Conservation (phyloP, 2,888 invertebrate genomes). For the Rhorus exstirpatorius region DNA sequence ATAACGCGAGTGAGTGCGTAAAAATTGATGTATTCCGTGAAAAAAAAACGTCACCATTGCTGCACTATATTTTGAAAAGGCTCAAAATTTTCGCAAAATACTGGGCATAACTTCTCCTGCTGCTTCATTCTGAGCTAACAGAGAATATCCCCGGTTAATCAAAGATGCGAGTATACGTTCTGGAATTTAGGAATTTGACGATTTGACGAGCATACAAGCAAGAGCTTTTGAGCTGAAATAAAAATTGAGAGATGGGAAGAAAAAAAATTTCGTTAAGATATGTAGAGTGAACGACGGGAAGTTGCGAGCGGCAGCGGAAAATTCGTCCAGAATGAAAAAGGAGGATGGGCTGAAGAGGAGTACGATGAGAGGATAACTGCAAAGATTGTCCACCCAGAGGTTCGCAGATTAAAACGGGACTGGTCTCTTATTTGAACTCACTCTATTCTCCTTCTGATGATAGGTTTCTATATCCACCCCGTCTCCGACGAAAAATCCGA, state of each 20-base stretch:
- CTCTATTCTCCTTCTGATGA: slow-evolving; percentile 38
- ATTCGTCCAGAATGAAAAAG: slow-evolving; percentile 20
- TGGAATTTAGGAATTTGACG: slow-evolving; percentile 13
- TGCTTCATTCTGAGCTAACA: neutral
- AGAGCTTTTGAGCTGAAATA: slow-evolving; percentile 17
- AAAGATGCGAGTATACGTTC: neutral
- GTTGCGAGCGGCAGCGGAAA: slow-evolving; percentile 20
- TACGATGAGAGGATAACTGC: slow-evolving; percentile 7
- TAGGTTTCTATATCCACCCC: slow-evolving; percentile 39
- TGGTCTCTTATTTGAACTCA: slow-evolving; percentile 22
- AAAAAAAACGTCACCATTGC: slow-evolving; percentile 1
- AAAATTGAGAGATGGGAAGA: slow-evolving; percentile 19
- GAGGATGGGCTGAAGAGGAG: slow-evolving; percentile 8
- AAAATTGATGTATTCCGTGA: slow-evolving; percentile 31
- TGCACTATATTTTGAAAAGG: slow-evolving; percentile 3
- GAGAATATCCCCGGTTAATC: neutral
- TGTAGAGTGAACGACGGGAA: slow-evolving; percentile 5
- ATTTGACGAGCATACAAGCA: neutral
- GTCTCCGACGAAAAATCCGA: slow-evolving; percentile 25
- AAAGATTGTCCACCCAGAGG: slow-evolving; percentile 50
- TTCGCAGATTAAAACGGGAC: slow-evolving; percentile 50
- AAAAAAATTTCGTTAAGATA: neutral
- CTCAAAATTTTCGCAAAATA: slow-evolving; percentile 5
- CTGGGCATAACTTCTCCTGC: neutral
- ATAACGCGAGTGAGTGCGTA: neutral